phyloP scores from a whole-genome alignment of 35 echinoderm and acorn worm genomes.

The Patiria miniata region DNA sequence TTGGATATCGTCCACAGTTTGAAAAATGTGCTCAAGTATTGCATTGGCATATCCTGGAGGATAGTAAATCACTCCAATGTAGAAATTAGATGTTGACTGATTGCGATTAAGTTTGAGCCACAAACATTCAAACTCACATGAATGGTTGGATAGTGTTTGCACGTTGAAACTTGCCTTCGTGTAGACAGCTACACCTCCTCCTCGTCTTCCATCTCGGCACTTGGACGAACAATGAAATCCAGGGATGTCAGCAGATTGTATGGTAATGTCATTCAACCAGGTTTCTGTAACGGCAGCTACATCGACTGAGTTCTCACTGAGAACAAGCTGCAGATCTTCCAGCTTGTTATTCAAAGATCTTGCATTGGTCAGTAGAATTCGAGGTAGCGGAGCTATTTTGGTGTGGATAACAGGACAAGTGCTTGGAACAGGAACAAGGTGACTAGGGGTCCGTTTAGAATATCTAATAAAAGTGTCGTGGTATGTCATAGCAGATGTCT shows the following conservation, averaged over 20 bases:
- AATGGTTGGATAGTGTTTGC: conserved; percentile 7
- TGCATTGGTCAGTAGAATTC: background rate
- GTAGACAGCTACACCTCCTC: background rate
- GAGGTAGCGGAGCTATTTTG: background rate
- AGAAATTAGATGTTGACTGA: background rate
- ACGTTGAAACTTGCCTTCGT: background rate
- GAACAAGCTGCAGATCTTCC: conserved; percentile 5
- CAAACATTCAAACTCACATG: background rate
- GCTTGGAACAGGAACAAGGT: background rate
- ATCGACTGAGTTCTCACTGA: background rate
- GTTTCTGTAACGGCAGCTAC: background rate
- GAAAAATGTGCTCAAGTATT: conserved; percentile 8
- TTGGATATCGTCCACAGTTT: too few species aligned
- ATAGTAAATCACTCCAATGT: too few species aligned
- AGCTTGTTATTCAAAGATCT: background rate
- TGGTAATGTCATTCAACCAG: conserved; percentile 1
- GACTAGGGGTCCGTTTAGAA: background rate
- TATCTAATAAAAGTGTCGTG: background rate
- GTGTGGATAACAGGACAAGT: background rate
- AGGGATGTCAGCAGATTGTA: background rate
- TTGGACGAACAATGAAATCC: background rate
- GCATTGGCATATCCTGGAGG: background rate
- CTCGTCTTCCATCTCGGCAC: background rate
- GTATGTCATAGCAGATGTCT: background rate
- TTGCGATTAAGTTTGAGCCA: background rate